These are phyloP conservation scores for Acanthosoma haemorrhoidale DNA, from an alignment of 2,888 invertebrate genomes.

Conservation along the genomic window DNA sequence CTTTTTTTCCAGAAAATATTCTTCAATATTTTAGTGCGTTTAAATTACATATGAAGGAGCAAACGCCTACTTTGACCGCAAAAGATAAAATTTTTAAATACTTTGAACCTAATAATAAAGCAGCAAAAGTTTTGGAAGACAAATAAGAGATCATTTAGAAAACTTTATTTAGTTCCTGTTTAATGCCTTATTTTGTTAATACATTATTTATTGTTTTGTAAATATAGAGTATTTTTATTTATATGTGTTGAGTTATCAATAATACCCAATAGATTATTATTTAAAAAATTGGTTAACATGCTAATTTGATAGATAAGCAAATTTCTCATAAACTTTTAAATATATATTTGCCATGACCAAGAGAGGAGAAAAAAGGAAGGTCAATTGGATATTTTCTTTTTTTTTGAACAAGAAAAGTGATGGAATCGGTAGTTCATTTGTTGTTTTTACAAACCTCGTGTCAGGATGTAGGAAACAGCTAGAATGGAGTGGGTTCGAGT, in stretches of 20 bases:
- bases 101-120: background rate
- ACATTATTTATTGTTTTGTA: background rate
- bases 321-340: no score
- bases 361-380: no score
- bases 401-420: background rate
- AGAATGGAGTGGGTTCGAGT: no score
- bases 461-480: no score
- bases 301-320: no score
- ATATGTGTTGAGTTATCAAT: no score
- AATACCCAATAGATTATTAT: no score
- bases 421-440: background rate
- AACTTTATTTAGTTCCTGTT: background rate
- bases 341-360: no score
- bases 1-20: slow-evolving; percentile 41
- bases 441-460: no score
- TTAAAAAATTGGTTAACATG: no score
- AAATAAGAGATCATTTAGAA: background rate
- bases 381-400: background rate
- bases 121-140: background rate
- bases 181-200: background rate
- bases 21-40: slow-evolving; percentile 33
- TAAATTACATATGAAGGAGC: slow-evolving; percentile 26
- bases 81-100: background rate
- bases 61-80: background rate
- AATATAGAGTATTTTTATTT: no score